These are phyloP conservation scores for Alfaro cultratus DNA, from an alignment of 2,797 vertebrate genomes.

Conservation along the genomic window DNA sequence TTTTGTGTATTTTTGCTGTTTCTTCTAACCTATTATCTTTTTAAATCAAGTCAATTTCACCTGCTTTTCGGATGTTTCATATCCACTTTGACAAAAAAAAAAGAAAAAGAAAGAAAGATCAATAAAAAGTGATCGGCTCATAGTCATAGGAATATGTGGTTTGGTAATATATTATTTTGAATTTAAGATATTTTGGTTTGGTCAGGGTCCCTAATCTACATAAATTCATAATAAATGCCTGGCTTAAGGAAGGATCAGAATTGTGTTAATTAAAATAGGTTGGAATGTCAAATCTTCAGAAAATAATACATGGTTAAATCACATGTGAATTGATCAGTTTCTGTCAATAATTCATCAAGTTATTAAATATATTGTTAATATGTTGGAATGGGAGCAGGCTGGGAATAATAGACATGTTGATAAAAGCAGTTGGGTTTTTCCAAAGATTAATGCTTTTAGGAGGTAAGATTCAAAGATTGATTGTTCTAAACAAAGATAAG, in stretches of 20 bases:
- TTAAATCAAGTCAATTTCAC: not conserved
- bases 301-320: not conserved
- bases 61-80: not conserved
- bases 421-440: not conserved
- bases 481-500: not conserved
- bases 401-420: not conserved
- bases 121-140: not conserved
- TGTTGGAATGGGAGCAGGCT: not conserved
- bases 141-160: not conserved
- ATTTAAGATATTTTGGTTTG: not conserved
- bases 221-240: not conserved
- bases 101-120: too few relatives aligned
- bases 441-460: not conserved
- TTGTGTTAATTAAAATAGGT: not conserved
- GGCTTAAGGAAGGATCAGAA: not conserved
- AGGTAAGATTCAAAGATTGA: not conserved
- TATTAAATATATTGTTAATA: not conserved
- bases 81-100: not conserved
- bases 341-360: not conserved
- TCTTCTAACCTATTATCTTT: not conserved
- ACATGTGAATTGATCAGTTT: not conserved
- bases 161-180: not conserved
- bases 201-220: not conserved
- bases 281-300: not conserved
- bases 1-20: not conserved